Evolutionary conservation across 2,797 vertebrate genomes (phyloP).

Genomic region (Mico argentatus): DNA sequence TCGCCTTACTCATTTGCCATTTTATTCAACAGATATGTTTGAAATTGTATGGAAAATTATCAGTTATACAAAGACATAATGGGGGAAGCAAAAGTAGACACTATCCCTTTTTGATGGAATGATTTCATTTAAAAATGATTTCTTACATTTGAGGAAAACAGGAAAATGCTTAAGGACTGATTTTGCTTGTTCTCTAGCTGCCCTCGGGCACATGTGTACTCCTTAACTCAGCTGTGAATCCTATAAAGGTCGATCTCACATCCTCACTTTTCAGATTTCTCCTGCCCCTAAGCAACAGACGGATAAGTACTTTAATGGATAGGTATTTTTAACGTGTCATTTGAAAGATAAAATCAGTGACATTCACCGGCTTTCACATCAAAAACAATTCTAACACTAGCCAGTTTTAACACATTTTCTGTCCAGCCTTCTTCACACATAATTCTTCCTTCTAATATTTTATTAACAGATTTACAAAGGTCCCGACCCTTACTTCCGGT

Average conservation of each 20-base stretch:
- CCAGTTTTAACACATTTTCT: not conserved
- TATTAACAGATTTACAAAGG: slow-evolving; percentile 92
- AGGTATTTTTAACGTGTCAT: slow-evolving; percentile 8
- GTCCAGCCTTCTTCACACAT: not conserved
- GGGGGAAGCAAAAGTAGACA: not conserved
- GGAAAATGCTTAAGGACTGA: not conserved
- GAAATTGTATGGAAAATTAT: not conserved
- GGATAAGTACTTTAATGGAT: not conserved
- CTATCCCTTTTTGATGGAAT: not conserved
- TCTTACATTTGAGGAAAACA: slow-evolving; percentile 16
- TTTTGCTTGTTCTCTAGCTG: not conserved
- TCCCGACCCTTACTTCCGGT: slow-evolving; percentile 90
- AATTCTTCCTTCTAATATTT: not conserved
- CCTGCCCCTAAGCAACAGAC: not conserved
- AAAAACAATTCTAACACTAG: slow-evolving; percentile 22
- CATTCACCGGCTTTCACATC: not conserved
- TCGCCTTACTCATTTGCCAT: not conserved
- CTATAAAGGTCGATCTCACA: not conserved
- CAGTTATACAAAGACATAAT: not conserved
- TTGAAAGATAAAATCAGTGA: slow-evolving; percentile 23
- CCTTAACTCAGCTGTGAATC: not conserved
- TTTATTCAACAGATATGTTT: not conserved
- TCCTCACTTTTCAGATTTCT: not conserved
- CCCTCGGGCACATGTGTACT: not conserved
- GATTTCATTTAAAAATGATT: not conserved